These are phyloP conservation scores for Coendou prehensilis DNA, from an alignment of 2,797 vertebrate genomes.

Conservation along the genomic window DNA sequence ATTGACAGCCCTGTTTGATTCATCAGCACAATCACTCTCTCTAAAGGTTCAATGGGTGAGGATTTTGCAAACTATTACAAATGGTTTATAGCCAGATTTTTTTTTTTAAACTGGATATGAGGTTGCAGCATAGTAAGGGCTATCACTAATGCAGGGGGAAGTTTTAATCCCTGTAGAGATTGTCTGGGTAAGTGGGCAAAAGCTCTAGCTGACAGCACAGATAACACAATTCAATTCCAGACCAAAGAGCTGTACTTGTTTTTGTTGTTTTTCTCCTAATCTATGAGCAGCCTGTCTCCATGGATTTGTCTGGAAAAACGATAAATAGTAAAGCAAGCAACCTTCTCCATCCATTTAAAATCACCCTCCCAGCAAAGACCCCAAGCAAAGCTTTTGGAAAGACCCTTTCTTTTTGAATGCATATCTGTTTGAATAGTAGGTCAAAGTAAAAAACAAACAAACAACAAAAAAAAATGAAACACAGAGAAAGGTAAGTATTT, in stretches of 20 bases:
- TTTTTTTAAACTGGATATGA: neutral
- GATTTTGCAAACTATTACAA: conserved; percentile 57
- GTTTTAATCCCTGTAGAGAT: conserved; percentile 37
- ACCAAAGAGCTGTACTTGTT: conserved; percentile 72
- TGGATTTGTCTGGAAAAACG: conserved; percentile 68
- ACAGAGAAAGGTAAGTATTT: neutral
- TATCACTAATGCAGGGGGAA: conserved; percentile 35
- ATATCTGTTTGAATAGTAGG: neutral
- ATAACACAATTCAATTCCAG: conserved; percentile 66
- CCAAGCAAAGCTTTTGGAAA: conserved; percentile 38
- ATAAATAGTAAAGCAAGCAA: conserved; percentile 57
- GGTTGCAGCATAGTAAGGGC: neutral
- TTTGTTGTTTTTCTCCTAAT: conserved; percentile 73
- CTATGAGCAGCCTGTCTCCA: conserved; percentile 70
- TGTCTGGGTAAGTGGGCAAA: conserved; percentile 49
- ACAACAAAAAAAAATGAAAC: neutral
- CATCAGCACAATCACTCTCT: neutral
- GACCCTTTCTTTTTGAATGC: conserved; percentile 5
- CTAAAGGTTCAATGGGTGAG: neutral
- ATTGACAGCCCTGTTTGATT: neutral
- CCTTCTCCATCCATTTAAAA: conserved; percentile 68
- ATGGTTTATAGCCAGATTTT: neutral
- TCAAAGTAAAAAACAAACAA: conserved; percentile 34
- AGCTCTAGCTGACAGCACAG: conserved; percentile 56
- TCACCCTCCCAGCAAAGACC: conserved; percentile 34